Evolutionary conservation across 2,113 vertebrate genomes (phyloP).

Genomic region (Condylura cristata): DNA sequence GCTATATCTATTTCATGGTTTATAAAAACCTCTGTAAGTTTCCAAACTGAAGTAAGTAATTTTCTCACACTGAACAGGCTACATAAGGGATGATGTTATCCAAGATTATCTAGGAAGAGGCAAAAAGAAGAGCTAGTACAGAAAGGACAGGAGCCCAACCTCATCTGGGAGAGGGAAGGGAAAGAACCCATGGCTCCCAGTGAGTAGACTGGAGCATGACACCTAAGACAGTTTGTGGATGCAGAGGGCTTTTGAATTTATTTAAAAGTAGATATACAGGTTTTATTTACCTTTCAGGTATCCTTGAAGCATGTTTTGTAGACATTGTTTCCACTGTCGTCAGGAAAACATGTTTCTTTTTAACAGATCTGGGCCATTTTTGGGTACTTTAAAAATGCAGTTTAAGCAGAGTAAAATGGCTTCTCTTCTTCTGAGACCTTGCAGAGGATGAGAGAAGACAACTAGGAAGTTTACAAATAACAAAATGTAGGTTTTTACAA

Average conservation of each 20-base stretch:
- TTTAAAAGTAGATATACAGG: background rate
- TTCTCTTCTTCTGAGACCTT: background rate
- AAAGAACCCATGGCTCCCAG: background rate
- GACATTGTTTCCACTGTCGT: background rate
- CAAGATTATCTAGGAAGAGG: background rate
- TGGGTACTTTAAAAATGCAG: conserved; percentile 9
- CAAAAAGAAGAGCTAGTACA: background rate
- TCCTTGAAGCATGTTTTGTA: conserved; percentile 15
- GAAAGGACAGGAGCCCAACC: background rate
- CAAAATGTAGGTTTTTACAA: conserved; percentile 11
- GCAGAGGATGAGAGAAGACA: background rate
- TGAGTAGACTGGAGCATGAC: background rate
- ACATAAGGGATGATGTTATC: background rate
- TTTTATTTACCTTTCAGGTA: background rate
- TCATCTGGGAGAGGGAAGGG: background rate
- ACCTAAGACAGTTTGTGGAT: background rate
- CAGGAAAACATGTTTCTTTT: background rate
- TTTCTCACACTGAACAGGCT: background rate
- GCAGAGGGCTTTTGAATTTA: background rate
- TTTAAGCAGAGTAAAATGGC: conserved; percentile 25
- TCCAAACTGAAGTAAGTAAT: background rate
- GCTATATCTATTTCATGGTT: background rate
- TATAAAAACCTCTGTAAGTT: background rate
- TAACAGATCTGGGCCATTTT: background rate
- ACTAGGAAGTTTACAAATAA: conserved; percentile 35